Percentiles rank a stretch among this genome's conserved stretches.
phyloP scores from a whole-genome alignment of 2,113 vertebrate species.

The Meles meles region DNA sequence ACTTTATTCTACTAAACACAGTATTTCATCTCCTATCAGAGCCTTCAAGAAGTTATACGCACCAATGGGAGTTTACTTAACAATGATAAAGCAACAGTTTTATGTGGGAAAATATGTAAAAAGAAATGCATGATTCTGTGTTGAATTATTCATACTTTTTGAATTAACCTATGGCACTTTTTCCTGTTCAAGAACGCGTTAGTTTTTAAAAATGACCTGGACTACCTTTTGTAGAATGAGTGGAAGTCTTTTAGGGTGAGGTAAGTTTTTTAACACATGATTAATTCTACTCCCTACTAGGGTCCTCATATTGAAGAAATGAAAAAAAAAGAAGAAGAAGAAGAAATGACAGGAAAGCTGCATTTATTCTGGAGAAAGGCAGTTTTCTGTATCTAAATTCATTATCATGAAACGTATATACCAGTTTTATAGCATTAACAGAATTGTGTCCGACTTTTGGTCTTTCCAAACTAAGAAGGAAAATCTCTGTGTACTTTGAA shows the following conservation, averaged over 20 bases:
- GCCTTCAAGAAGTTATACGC: neutral
- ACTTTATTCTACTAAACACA: neutral
- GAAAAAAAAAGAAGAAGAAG: neutral
- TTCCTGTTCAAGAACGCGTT: neutral
- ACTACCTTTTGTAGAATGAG: neutral
- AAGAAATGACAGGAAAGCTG: neutral
- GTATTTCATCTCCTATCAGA: neutral
- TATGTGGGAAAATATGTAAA: neutral
- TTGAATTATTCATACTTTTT: constrained; percentile 52
- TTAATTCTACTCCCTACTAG: neutral
- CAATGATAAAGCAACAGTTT: constrained; percentile 9
- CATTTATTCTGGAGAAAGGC: neutral
- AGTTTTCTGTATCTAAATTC: neutral
- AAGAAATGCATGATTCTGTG: neutral
- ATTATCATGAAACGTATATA: neutral
- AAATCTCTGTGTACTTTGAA: constrained; percentile 27
- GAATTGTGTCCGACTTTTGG: neutral
- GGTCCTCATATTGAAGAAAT: neutral
- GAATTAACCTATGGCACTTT: constrained; percentile 8
- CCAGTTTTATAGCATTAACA: neutral
- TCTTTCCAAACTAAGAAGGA: constrained; percentile 12
- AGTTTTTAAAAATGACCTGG: neutral
- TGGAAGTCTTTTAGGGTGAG: neutral
- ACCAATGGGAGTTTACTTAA: neutral
- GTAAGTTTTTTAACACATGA: neutral